Conservation (phyloP, 1,140 invertebrate genomes). For the Schlechtendalia chinensis region DNA sequence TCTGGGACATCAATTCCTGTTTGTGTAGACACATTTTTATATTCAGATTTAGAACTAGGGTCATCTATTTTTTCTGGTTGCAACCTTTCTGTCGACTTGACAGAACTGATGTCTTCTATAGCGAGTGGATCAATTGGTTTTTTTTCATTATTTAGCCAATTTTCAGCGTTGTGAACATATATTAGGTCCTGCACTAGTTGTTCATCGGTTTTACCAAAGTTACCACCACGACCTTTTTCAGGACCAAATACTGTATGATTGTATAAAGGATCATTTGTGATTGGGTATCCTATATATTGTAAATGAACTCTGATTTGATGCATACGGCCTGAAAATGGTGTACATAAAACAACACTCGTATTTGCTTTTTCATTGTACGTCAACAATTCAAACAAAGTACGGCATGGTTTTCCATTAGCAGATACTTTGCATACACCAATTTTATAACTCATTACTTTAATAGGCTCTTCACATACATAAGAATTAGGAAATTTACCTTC, state of each 20-base stretch:
- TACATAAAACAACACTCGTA: conserved; percentile 91
- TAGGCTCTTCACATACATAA: conserved; percentile 83
- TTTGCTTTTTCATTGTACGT: conserved; percentile 74
- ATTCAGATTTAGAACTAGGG: neutral
- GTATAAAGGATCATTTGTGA: conserved; percentile 95
- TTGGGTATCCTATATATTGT: conserved; percentile 94
- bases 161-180: conserved; percentile 87
- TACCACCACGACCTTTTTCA: conserved; percentile 85
- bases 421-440: conserved; percentile 93
- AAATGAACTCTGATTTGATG: conserved; percentile 99
- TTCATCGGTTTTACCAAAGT: conserved; percentile 83
- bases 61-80: neutral
- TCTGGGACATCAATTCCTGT: conserved; percentile 73
- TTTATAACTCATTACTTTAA: conserved; percentile 93
- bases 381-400: conserved; percentile 83
- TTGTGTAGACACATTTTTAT: conserved; percentile 69
- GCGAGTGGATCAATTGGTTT: conserved; percentile 57
- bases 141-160: conserved; percentile 86
- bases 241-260: conserved; percentile 89
- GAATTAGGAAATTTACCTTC: conserved; percentile 89
- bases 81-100: too few relatives aligned
- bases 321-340: conserved; percentile 92
- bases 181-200: conserved; percentile 84
- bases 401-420: conserved; percentile 83
- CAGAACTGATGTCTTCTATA: neutral